Evolutionary conservation across 92 coral and sea anemone species (phyloP).

Genomic region (Umimayanthus chanpuru): DNA sequence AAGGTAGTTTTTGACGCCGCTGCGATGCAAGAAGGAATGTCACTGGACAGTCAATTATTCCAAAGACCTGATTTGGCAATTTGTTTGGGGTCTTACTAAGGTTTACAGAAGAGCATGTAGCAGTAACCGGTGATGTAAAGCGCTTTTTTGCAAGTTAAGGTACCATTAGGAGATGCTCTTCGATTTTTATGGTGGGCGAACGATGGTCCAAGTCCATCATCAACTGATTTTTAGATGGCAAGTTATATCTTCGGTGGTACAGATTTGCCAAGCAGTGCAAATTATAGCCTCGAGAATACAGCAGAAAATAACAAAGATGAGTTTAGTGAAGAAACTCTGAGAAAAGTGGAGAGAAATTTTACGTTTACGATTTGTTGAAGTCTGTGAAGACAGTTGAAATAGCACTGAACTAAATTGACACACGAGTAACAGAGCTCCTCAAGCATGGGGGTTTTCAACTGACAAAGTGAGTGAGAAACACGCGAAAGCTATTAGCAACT

Average conservation of each 20-base stretch:
- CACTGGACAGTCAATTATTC: constrained; percentile 37
- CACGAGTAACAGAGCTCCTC: constrained; percentile 21
- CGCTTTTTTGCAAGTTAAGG: constrained; percentile 45
- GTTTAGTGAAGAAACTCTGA: constrained; percentile 56
- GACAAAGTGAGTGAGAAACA: background rate
- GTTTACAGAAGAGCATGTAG: constrained; percentile 9
- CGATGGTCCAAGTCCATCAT: constrained; percentile 31
- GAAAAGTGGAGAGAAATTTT: constrained; percentile 44
- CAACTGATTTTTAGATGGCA: constrained; percentile 60
- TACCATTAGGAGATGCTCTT: constrained; percentile 47
- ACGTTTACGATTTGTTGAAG: constrained; percentile 50
- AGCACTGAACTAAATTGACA: constrained; percentile 48
- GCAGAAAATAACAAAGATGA: constrained; percentile 56
- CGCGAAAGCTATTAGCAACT: no score
- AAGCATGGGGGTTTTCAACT: constrained; percentile 44
- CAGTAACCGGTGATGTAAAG: constrained; percentile 45
- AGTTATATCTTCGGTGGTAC: constrained; percentile 49
- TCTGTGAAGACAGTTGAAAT: constrained; percentile 49
- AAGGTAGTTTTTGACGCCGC: constrained; percentile 44
- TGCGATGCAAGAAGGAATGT: constrained; percentile 39
- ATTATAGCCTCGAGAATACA: constrained; percentile 57
- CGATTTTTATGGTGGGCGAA: constrained; percentile 53
- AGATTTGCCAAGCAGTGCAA: constrained; percentile 49
- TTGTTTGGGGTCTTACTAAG: constrained; percentile 47
- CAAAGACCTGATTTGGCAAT: constrained; percentile 43